Evolutionary conservation across 2,797 vertebrate genomes (phyloP).

Genomic region (Etheostoma nigrum): DNA sequence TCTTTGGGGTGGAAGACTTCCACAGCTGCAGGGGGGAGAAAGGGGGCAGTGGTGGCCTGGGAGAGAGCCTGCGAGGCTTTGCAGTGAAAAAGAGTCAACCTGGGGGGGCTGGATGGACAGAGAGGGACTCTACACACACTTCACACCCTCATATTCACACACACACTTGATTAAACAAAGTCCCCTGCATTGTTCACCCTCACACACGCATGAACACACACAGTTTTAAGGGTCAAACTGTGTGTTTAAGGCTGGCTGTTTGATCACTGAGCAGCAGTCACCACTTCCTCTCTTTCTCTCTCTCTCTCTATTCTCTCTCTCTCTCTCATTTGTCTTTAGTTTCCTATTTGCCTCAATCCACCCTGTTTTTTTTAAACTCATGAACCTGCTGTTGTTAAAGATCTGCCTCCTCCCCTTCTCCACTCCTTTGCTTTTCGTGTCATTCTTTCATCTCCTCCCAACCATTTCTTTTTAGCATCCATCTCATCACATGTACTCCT

Average conservation of each 20-base stretch:
- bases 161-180: constrained; percentile 62
- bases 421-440: neutral
- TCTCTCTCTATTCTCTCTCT: neutral
- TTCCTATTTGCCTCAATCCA: neutral
- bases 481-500: neutral
- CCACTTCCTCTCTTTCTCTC: constrained; percentile 21
- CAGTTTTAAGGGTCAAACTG: constrained; percentile 39
- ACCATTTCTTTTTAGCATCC: neutral
- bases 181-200: constrained; percentile 47
- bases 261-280: constrained; percentile 61
- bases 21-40: neutral
- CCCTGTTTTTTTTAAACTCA: neutral
- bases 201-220: constrained; percentile 45
- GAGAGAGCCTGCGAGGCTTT: constrained; percentile 7
- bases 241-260: constrained; percentile 65
- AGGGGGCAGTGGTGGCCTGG: neutral
- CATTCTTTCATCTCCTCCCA: neutral
- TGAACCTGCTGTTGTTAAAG: constrained; percentile 45
- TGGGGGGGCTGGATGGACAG: neutral
- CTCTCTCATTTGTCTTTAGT: neutral
- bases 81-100: constrained; percentile 17
- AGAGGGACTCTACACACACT: constrained; percentile 8
- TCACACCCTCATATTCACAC: constrained; percentile 42
- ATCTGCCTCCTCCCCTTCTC: neutral
- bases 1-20: constrained; percentile 37